phyloP scores from a whole-genome alignment of 2,113 vertebrate genomes.

The Sylvia atricapilla region DNA sequence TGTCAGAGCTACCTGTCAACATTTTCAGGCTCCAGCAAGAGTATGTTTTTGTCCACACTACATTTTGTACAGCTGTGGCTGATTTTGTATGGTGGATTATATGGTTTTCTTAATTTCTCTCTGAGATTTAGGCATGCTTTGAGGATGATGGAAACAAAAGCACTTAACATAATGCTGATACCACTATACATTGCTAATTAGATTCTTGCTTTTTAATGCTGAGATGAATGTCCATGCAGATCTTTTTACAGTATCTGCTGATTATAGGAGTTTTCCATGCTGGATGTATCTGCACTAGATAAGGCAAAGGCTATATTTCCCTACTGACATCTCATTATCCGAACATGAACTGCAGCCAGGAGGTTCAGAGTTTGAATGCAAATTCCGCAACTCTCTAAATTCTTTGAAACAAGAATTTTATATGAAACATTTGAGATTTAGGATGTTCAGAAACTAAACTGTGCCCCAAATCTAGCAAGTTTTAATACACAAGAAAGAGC shows the following conservation, averaged over 20 bases:
- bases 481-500: neutral
- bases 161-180: neutral
- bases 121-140: neutral
- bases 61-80: neutral
- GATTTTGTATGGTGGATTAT: neutral
- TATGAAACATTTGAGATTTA: neutral
- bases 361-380: neutral
- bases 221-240: neutral
- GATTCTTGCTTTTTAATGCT: neutral
- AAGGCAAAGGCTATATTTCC: neutral
- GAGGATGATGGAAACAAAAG: neutral
- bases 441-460: neutral
- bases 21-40: neutral
- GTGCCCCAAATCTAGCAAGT: neutral
- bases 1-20: neutral
- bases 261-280: neutral
- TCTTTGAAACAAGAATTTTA: neutral
- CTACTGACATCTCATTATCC: neutral
- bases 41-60: neutral
- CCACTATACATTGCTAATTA: neutral
- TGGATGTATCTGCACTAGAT: neutral
- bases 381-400: neutral
- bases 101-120: neutral
- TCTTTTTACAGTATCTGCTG: neutral
- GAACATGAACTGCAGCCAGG: neutral